phyloP scores from a whole-genome alignment of 2,797 vertebrate genomes.

The Coregonus suidteri region DNA sequence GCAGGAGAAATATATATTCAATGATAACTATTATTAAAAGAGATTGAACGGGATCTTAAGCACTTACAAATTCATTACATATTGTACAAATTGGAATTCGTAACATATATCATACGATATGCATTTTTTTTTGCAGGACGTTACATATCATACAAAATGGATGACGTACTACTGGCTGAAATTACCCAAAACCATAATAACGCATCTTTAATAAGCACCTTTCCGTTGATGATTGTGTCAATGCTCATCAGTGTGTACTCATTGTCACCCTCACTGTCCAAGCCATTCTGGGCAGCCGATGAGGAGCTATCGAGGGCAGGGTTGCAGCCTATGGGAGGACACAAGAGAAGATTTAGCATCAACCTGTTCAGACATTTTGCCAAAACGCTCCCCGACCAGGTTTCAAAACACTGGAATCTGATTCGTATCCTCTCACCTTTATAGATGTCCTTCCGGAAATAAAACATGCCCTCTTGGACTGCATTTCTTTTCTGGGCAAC shows the following conservation, averaged over 20 bases:
- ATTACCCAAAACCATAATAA: no score
- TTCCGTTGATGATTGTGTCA: constrained; percentile 97
- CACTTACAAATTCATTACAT: no score
- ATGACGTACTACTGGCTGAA: no score
- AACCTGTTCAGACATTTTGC: background rate
- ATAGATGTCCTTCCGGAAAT: constrained; percentile 95
- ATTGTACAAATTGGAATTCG: no score
- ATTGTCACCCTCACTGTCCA: constrained; percentile 73
- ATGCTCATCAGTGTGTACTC: constrained; percentile 95
- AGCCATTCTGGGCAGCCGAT: constrained; percentile 76
- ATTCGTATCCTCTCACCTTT: constrained; percentile 79
- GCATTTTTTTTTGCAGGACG: no score
- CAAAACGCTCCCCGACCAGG: background rate
- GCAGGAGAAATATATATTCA: background rate
- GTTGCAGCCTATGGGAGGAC: constrained; percentile 81
- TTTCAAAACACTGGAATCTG: background rate
- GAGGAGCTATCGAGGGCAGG: constrained; percentile 81
- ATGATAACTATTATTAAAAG: background rate
- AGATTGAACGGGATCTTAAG: no score
- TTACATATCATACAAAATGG: no score
- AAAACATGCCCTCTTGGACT: constrained; percentile 91
- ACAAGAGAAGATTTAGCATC: background rate
- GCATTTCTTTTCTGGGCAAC: constrained; percentile 93
- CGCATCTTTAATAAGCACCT: constrained; percentile 72
- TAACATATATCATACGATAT: no score